These are phyloP conservation scores for Antechinus flavipes DNA, from an alignment of 2,113 vertebrate species.

Conservation along the genomic window DNA sequence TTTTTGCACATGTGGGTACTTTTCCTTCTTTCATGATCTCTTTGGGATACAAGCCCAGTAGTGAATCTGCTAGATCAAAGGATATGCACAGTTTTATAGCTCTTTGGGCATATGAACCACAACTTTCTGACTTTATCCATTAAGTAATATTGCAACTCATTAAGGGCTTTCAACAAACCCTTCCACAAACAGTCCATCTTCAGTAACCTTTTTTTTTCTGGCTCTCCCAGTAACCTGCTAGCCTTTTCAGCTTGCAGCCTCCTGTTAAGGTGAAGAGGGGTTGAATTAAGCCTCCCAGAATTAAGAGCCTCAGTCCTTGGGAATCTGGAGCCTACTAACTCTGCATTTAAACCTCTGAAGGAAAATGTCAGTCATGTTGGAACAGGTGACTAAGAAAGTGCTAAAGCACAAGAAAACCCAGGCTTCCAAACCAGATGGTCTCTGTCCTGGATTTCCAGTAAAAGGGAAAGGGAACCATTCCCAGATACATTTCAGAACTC, in stretches of 20 bases:
- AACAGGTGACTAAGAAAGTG: background rate
- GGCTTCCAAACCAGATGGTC: background rate
- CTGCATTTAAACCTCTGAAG: background rate
- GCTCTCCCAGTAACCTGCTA: background rate
- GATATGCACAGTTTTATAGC: too few species aligned
- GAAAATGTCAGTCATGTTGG: background rate
- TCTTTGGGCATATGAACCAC: background rate
- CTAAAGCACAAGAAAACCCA: background rate
- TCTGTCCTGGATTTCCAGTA: background rate
- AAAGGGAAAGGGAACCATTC: background rate
- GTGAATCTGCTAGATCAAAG: too few species aligned
- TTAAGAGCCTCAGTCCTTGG: conserved; percentile 16
- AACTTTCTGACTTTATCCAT: background rate
- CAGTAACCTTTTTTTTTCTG: background rate
- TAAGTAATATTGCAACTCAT: background rate
- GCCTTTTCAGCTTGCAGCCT: too few species aligned
- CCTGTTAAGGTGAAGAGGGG: background rate
- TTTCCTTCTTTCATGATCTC: too few species aligned
- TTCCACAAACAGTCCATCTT: background rate
- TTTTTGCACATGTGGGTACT: too few species aligned
- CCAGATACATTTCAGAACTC: conserved; percentile 22
- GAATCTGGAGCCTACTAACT: background rate
- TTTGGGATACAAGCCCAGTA: too few species aligned
- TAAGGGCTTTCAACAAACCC: background rate
- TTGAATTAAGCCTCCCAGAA: background rate